Evolutionary conservation across 2,113 vertebrate genomes (phyloP).

Genomic region (Todiramphus chloris): DNA sequence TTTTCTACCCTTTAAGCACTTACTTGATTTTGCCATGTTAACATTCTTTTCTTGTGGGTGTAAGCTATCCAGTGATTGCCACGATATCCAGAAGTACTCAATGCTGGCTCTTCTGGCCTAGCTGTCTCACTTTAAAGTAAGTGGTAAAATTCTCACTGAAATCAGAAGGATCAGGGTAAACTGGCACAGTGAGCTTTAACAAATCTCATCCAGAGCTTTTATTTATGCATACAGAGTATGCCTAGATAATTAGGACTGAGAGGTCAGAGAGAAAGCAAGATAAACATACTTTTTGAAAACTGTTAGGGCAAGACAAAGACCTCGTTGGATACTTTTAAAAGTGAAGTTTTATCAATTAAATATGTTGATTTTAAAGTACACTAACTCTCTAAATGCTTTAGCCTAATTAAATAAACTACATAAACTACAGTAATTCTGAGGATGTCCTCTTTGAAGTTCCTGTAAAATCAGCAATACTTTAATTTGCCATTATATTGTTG

Average conservation of each 20-base stretch:
- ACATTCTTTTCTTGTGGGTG: background rate
- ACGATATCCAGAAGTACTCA: background rate
- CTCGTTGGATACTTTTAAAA: background rate
- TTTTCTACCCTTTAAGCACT: background rate
- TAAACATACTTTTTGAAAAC: background rate
- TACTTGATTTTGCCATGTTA: background rate
- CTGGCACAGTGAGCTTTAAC: background rate
- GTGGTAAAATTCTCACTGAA: background rate
- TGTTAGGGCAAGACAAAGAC: background rate
- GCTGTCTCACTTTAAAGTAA: background rate
- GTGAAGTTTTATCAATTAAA: background rate
- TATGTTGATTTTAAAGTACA: background rate
- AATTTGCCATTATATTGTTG: background rate
- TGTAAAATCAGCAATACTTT: conserved; percentile 22
- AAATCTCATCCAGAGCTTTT: background rate
- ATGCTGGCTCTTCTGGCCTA: background rate
- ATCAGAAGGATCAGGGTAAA: conserved; percentile 3
- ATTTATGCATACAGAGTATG: background rate
- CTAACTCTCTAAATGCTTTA: background rate
- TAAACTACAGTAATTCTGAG: background rate
- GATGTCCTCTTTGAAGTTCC: background rate
- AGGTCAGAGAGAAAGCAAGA: background rate
- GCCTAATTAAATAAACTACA: background rate
- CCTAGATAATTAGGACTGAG: background rate
- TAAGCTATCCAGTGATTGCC: background rate